These are phyloP conservation scores for Pseudopodoces humilis DNA, from an alignment of 2,113 vertebrate species.

Conservation along the genomic window DNA sequence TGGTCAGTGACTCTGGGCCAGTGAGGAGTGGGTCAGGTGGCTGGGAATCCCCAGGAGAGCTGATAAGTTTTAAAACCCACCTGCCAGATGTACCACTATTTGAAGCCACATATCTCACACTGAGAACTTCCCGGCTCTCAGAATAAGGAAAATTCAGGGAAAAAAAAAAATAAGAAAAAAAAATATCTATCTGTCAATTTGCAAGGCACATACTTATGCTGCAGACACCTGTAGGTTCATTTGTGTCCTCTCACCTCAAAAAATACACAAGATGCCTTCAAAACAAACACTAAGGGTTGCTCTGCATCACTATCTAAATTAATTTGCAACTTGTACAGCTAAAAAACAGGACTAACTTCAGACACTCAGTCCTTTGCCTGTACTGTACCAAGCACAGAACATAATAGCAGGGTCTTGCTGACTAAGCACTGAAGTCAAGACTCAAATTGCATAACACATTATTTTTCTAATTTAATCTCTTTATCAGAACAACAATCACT, in stretches of 20 bases:
- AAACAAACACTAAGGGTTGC: not conserved
- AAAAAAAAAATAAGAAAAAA: not conserved
- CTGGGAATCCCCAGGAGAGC: not conserved
- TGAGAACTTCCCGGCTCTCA: not conserved
- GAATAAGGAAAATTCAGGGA: not conserved
- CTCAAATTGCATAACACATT: not conserved
- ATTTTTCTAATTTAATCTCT: not conserved
- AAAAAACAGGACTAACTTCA: not conserved
- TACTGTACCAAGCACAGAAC: not conserved
- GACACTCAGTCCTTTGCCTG: not conserved
- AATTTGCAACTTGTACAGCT: not conserved
- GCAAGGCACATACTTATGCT: not conserved
- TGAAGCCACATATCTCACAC: not conserved
- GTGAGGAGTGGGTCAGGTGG: not conserved
- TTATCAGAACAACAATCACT: not conserved
- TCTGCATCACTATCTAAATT: not conserved
- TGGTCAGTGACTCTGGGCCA: rapidly evolving
- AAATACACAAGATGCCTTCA: not conserved
- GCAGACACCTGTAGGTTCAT: not conserved
- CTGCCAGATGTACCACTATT: not conserved
- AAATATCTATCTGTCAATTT: not conserved
- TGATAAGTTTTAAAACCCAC: not conserved
- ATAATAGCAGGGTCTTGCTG: not conserved
- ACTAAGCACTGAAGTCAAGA: not conserved
- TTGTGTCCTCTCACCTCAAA: not conserved